Evolutionary conservation across 2,113 vertebrate genomes (phyloP).

Genomic region (Tetraodon nigroviridis): DNA sequence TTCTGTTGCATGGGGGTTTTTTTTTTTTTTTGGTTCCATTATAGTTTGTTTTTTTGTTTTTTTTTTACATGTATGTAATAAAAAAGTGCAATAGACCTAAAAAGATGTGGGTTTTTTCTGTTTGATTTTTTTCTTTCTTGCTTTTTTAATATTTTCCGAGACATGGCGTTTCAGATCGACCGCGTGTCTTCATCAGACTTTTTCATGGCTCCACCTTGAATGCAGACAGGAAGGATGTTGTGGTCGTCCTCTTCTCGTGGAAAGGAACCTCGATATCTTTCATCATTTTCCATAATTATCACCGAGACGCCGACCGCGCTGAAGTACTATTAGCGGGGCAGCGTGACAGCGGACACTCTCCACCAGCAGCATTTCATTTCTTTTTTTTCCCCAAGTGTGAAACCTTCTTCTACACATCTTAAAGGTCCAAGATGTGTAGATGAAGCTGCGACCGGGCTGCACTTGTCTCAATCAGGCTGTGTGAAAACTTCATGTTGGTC

Average conservation of each 20-base stretch:
- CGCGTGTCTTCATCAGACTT: neutral
- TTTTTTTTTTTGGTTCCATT: neutral
- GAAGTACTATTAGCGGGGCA: slow-evolving; percentile 30
- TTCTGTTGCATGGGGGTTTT: slow-evolving; percentile 38
- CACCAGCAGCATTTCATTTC: neutral
- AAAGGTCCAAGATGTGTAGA: no score
- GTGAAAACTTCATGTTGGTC: slow-evolving; percentile 38
- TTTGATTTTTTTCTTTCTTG: neutral
- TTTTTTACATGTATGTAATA: slow-evolving; percentile 37
- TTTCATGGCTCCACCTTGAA: slow-evolving; percentile 9
- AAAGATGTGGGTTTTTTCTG: neutral
- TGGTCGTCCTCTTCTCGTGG: slow-evolving; percentile 73
- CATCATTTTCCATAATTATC: slow-evolving; percentile 73
- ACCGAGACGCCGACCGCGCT: slow-evolving; percentile 16
- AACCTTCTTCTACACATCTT: slow-evolving; percentile 1
- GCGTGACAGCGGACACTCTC: no score
- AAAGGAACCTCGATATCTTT: slow-evolving; percentile 70
- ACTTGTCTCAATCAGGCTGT: no score
- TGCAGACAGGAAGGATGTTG: slow-evolving; percentile 77
- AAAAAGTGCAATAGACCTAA: slow-evolving; percentile 50
- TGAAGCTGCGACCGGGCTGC: no score
- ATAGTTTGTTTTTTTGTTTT: slow-evolving; percentile 1
- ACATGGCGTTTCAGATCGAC: neutral
- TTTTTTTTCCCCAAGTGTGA: slow-evolving; percentile 1
- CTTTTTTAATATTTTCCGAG: neutral